Percentiles rank a stretch among this genome's conserved stretches.
Evolutionary conservation across 2,797 vertebrate species (phyloP).

Genomic region (Triplophysa yarkandensis): DNA sequence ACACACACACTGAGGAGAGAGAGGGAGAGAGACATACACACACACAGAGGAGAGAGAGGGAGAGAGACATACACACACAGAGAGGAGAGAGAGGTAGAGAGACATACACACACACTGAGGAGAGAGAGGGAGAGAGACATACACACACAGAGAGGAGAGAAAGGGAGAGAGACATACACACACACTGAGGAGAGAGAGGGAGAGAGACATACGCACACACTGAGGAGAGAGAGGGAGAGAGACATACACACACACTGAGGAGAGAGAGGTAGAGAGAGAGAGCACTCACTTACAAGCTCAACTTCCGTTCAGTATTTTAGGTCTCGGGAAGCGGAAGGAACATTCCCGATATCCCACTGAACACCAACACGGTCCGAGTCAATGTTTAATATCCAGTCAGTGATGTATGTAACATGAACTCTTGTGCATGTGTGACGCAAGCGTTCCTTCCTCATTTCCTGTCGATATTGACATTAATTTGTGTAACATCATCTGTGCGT

Average conservation of each 20-base stretch:
- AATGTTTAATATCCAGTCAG: not conserved
- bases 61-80: too few species aligned
- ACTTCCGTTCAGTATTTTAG: constrained; percentile 75
- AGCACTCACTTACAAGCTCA: constrained; percentile 70
- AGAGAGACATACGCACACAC: too few species aligned
- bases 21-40: too few species aligned
- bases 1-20: too few species aligned
- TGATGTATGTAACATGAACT: not conserved
- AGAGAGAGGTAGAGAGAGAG: not conserved
- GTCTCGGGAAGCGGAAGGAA: constrained; percentile 78
- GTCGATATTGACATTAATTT: constrained; percentile 65
- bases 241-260: too few species aligned
- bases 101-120: too few species aligned
- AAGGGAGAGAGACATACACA: too few species aligned
- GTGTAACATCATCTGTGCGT: constrained; percentile 64
- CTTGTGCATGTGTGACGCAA: not conserved
- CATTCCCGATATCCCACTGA: constrained; percentile 73
- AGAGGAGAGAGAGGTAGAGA: too few species aligned
- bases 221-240: too few species aligned
- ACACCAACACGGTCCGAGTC: constrained; percentile 11
- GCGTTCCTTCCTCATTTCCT: constrained; percentile 63
- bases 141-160: too few species aligned
- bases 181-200: not conserved
- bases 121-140: too few species aligned
- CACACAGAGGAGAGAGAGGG: too few species aligned